A percentile compares a stretch with the other conserved stretches of the same genome.
phyloP scores from a whole-genome alignment of 2,113 vertebrate species.

The Sprattus sprattus region DNA sequence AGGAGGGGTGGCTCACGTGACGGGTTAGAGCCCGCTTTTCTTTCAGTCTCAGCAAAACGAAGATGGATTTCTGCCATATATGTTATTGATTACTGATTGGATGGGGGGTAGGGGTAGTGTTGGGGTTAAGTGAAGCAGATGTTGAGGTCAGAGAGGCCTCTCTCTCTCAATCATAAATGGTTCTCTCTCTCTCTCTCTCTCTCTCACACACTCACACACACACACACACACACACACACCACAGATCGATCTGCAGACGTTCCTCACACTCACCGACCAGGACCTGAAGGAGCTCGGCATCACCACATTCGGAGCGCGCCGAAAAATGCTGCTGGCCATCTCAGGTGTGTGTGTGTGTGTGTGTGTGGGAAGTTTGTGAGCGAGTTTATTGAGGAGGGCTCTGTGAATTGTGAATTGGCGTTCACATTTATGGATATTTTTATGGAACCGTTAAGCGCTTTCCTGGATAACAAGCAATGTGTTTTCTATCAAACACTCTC shows the following conservation, averaged over 20 bases:
- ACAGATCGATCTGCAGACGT: conserved; percentile 97
- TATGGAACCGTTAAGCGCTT: not conserved
- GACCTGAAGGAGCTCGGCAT: conserved; percentile 97
- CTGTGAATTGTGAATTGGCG: not conserved
- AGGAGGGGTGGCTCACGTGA: no score
- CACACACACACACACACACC: conserved; percentile 46
- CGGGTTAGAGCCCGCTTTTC: no score
- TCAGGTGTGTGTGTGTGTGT: conserved; percentile 58
- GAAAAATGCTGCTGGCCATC: conserved; percentile 99
- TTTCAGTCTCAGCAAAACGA: no score
- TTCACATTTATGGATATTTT: not conserved
- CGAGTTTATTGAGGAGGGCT: not conserved
- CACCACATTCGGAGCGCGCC: conserved; percentile 95
- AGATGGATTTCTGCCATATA: no score
- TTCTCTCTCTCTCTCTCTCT: no score
- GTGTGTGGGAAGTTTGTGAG: not conserved
- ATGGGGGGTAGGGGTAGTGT: no score
- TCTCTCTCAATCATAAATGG: no score
- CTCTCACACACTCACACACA: no score
- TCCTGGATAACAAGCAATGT: not conserved
- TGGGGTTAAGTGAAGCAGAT: no score
- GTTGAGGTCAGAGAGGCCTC: no score
- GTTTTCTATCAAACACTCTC: not conserved
- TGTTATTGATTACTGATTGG: no score
- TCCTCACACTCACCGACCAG: conserved; percentile 96